These are phyloP conservation scores for Odontocerum albicorne DNA, from an alignment of 2,888 invertebrate species.

Conservation along the genomic window DNA sequence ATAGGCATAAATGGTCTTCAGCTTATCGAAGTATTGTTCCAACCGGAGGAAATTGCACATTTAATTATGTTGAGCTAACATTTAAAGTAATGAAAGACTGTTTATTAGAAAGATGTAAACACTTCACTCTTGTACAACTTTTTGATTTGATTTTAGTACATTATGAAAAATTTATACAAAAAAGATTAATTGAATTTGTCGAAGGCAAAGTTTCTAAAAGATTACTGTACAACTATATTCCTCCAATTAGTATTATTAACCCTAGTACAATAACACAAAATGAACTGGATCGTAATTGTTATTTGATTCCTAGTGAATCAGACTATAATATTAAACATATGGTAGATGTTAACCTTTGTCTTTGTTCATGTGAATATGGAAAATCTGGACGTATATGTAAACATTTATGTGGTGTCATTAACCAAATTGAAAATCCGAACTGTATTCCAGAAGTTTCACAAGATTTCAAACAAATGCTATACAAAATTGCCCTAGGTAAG, in stretches of 20 bases:
- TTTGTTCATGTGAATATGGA: conserved; percentile 30
- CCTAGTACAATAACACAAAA: conserved; percentile 28
- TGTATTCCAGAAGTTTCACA: conserved; percentile 17
- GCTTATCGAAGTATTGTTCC: conserved; percentile 28
- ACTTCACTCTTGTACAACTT: conserved; percentile 25
- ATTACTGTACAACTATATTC: conserved; percentile 30
- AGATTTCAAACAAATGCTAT: conserved; percentile 29
- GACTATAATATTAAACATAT: conserved; percentile 29
- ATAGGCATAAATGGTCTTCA: conserved; percentile 26
- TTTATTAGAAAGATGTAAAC: conserved; percentile 25
- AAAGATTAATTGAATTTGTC: conserved; percentile 25
- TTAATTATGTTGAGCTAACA: conserved; percentile 27
- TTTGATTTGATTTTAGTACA: conserved; percentile 29
- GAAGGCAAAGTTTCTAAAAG: conserved; percentile 28
- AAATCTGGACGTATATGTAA: conserved; percentile 26
- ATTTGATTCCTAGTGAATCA: conserved; percentile 32
- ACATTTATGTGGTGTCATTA: conserved; percentile 31
- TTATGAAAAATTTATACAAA: conserved; percentile 24
- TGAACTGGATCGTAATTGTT: conserved; percentile 22
- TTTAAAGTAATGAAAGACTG: conserved; percentile 33
- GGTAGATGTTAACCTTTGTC: conserved; percentile 31
- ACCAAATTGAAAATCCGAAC: conserved; percentile 24
- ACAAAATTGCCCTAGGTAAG: conserved; percentile 26
- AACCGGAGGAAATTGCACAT: conserved; percentile 9
- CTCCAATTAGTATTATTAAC: conserved; percentile 28